Base-by-base conservation (phyloP, 2,888 invertebrate species). In the Ganaspis brasiliensis region DNA sequence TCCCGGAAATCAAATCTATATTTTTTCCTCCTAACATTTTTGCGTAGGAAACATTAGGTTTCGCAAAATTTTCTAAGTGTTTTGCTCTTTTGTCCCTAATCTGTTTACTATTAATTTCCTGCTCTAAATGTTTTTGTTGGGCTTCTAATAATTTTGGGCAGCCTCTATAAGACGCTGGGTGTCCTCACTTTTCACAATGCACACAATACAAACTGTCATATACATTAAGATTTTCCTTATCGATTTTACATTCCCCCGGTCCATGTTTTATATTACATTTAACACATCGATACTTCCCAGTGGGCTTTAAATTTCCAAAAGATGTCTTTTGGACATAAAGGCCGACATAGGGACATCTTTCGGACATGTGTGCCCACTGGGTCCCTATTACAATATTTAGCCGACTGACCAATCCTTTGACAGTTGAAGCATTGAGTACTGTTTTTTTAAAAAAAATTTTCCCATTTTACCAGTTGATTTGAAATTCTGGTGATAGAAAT, bases 121-220 rank as follows among this genome's bases (percentile, higher is more conserved):
- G 26, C 31, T 21, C 8, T n/a, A n/a, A n/a, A n/a, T n/a, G n/a
- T n/a, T n/a, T n/a, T n/a, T n/a, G n/a, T n/a, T n/a, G n/a, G n/a
- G 59, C 24, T 40, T 40, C 52, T 71, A 56, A 14, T 4, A 49
- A 55, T 71, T 16, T 6, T 21, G 26, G n/a, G n/a, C n/a, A n/a
- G n/a, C n/a, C n/a, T n/a, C n/a, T n/a, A n/a, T n/a, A n/a, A n/a
- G n/a, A n/a, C n/a, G n/a, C n/a, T n/a, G n/a, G n/a, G n/a, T n/a
- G n/a, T n/a, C n/a, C n/a, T n/a, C n/a, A n/a, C n/a, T 19, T 37
- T 19, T 59, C 67, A 40, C 73, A 76, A 35, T 76, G 73, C 16
- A 57, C 70, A 19, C 76, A 76, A 21, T 40, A 75, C 3, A 26
- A 2, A 1, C 5, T 31, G 9, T 21, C 31, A 26, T n/a, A 9